These are phyloP conservation scores for Haliclona indistincta DNA, from an alignment of 37 sponge, comb jelly and placozoan species.

Conservation along the genomic window DNA sequence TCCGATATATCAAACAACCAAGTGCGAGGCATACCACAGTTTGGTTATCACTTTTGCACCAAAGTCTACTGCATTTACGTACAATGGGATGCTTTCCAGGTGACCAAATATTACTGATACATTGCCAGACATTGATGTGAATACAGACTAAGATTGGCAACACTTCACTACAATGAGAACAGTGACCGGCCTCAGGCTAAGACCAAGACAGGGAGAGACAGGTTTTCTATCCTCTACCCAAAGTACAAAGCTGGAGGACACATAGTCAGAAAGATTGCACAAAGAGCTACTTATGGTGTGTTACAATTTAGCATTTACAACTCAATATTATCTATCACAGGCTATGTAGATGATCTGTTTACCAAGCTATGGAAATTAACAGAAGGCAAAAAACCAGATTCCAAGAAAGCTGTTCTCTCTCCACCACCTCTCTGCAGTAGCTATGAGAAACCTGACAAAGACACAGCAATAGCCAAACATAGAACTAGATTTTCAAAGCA, in stretches of 20 bases:
- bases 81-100: conserved; percentile 39
- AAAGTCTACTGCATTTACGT: conserved; percentile 48
- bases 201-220: conserved; percentile 16
- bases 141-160: conserved; percentile 33
- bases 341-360: conserved; percentile 24
- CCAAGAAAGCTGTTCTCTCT: background rate
- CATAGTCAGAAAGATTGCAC: conserved; percentile 21
- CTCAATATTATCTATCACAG: conserved; percentile 2
- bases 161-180: conserved; percentile 56
- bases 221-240: conserved; percentile 12
- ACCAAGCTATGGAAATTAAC: background rate
- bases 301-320: background rate
- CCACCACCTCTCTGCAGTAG: conserved; percentile 15
- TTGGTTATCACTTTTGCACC: conserved; percentile 51
- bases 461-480: conserved; percentile 18
- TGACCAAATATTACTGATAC: background rate
- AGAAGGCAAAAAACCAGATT: background rate
- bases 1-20: conserved; percentile 39
- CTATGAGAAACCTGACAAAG: conserved; percentile 31
- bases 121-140: background rate
- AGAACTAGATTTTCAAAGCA: conserved; percentile 17
- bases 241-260: conserved; percentile 44
- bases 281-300: conserved; percentile 31
- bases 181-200: conserved; percentile 14
- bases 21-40: conserved; percentile 47